Conservation (phyloP, 1,140 invertebrate genomes). For the Apis mellifera region Amel_HAv3.1 CM009932.2:11802001-11802500, state of each 20-base stretch:
- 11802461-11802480: background rate
- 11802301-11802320: background rate
- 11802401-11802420: slow-evolving; percentile 18
- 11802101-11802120: background rate
- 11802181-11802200: background rate
- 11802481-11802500: background rate
- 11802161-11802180: background rate
- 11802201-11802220: background rate
- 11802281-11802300: slow-evolving; percentile 62
- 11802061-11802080: no score
- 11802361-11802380: background rate
- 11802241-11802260: slow-evolving; percentile 43
- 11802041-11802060: no score
- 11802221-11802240: slow-evolving; percentile 4
- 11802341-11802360: slow-evolving; percentile 7
- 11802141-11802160: background rate
- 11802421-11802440: background rate
- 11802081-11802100: background rate
- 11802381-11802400: background rate
- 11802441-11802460: no score
- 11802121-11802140: slow-evolving; percentile 11
- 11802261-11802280: slow-evolving; percentile 66
- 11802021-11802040: no score
- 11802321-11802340: background rate
- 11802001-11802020: no score